Percentiles rank a stretch among this genome's conserved stretches.
These are phyloP conservation scores for Lasioglossum albipes DNA, from an alignment of 1,140 invertebrate species.

Conservation along the genomic window DNA sequence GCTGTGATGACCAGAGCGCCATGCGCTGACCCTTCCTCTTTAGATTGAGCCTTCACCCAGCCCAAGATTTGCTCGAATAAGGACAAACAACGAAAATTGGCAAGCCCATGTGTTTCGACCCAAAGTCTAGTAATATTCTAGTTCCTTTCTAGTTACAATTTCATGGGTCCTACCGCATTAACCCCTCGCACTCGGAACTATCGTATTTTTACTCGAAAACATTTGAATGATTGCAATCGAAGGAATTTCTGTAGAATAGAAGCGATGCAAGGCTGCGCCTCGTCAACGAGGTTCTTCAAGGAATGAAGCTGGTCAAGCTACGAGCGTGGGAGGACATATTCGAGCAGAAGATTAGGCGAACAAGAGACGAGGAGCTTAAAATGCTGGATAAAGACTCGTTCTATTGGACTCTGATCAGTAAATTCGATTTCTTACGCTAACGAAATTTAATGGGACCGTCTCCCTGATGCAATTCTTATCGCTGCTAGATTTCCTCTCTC, in stretches of 20 bases:
- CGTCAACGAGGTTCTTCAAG: constrained; percentile 90
- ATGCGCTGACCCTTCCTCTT: too few species aligned
- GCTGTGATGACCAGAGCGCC: too few species aligned
- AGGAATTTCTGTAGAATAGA: constrained; percentile 79
- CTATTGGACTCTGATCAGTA: constrained; percentile 88
- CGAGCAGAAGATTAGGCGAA: constrained; percentile 83
- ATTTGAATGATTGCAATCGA: not conserved
- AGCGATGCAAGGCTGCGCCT: constrained; percentile 88
- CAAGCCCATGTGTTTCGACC: too few species aligned
- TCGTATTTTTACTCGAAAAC: not conserved
- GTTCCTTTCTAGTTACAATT: too few species aligned
- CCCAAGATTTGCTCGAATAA: too few species aligned
- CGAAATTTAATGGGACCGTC: not conserved
- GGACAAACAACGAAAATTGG: too few species aligned
- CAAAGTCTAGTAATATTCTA: too few species aligned
- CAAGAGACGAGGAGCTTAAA: constrained; percentile 86
- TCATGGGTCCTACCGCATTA: too few species aligned
- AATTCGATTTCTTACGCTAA: constrained; percentile 57
- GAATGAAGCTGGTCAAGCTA: constrained; percentile 90
- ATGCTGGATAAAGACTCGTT: constrained; percentile 87
- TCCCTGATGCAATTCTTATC: not conserved
- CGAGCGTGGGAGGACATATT: constrained; percentile 91
- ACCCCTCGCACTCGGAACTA: too few species aligned
- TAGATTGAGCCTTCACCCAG: too few species aligned
- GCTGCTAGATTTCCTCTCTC: constrained; percentile 82